Evolutionary conservation across 2,888 invertebrate genomes (phyloP).

Genomic region (Andricus curvator): DNA sequence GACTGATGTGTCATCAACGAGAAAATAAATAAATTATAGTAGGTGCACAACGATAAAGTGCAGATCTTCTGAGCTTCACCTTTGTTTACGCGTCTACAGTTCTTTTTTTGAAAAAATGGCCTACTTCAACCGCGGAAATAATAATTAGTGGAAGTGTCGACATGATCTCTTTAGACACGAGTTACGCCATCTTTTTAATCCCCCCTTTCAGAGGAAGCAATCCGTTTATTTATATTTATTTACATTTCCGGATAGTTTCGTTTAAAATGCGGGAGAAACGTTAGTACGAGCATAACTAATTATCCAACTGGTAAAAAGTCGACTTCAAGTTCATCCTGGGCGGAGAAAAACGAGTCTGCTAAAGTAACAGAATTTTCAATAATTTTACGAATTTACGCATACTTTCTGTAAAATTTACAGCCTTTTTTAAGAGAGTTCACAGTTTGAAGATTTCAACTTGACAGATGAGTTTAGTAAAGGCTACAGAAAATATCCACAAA

Average conservation of each 20-base stretch:
- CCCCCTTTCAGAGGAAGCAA: conserved; percentile 11
- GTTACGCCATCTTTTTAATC: conserved; percentile 11
- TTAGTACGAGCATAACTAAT: conserved; percentile 19
- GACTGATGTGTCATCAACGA: neutral
- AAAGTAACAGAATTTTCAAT: too few species aligned
- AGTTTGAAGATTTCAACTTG: too few species aligned
- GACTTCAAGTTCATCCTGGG: neutral
- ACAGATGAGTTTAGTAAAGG: too few species aligned
- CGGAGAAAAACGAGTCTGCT: too few species aligned
- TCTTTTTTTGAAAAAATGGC: conserved; percentile 61
- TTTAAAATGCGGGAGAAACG: conserved; percentile 17
- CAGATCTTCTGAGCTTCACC: conserved; percentile 60
- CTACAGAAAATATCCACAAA: too few species aligned
- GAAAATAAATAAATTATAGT: conserved; percentile 64
- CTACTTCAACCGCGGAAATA: conserved; percentile 65
- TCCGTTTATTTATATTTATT: conserved; percentile 29
- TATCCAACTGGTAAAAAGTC: neutral
- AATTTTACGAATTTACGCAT: too few species aligned
- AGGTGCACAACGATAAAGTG: conserved; percentile 67
- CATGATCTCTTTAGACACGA: conserved; percentile 15
- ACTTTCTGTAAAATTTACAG: too few species aligned
- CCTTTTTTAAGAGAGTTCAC: too few species aligned
- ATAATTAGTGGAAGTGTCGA: conserved; percentile 56
- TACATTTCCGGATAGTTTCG: conserved; percentile 6
- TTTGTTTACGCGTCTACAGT: conserved; percentile 47